Percentiles rank a stretch among this genome's conserved stretches.
phyloP scores from a whole-genome alignment of 2,797 vertebrate genomes.

The Enteromius mattozi region DNA sequence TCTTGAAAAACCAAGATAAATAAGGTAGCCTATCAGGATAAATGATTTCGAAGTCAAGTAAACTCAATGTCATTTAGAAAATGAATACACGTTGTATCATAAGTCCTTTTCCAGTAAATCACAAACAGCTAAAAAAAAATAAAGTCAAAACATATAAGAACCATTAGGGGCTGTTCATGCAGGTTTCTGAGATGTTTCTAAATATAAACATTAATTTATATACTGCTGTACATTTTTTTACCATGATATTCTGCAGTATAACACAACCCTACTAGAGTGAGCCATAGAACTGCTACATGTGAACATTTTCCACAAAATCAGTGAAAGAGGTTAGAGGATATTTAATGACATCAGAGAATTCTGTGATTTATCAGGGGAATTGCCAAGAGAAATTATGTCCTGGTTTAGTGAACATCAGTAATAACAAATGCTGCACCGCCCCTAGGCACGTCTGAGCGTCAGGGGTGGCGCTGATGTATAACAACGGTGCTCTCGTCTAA shows the following conservation, averaged over 20 bases:
- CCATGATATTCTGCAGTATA: too few relatives aligned
- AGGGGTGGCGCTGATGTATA: constrained; percentile 55
- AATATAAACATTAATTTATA: background rate
- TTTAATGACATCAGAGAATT: constrained; percentile 12
- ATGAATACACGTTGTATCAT: background rate
- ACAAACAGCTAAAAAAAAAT: background rate
- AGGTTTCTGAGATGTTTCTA: background rate
- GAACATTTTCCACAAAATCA: background rate
- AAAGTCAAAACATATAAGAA: background rate
- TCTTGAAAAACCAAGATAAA: background rate
- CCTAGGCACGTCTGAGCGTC: constrained; percentile 43
- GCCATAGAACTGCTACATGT: background rate
- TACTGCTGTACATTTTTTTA: background rate
- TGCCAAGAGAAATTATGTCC: constrained; percentile 2
- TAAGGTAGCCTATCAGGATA: background rate
- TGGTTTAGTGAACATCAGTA: constrained; percentile 35
- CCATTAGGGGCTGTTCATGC: background rate
- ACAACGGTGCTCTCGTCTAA: constrained; percentile 47
- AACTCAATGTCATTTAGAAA: background rate
- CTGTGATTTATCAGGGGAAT: background rate
- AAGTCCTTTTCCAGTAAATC: background rate
- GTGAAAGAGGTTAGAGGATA: background rate
- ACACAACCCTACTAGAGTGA: background rate
- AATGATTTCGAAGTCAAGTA: background rate
- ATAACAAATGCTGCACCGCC: constrained; percentile 53